Conservation (phyloP, 2,113 vertebrate species). For the Calcarius ornatus region DNA sequence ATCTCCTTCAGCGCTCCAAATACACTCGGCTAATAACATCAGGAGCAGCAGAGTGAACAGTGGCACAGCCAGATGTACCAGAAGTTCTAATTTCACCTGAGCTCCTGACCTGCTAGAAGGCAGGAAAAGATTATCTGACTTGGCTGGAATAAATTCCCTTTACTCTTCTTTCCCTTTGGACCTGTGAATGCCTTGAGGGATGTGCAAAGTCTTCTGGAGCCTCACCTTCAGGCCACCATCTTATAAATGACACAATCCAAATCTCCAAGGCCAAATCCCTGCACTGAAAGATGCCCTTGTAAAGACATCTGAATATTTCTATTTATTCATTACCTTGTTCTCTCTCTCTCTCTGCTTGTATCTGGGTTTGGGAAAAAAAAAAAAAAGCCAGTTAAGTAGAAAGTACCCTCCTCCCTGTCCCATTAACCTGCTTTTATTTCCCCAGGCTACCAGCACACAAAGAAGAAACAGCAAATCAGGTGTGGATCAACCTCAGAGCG, state of each 20-base stretch:
- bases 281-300: neutral
- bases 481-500: accelerated
- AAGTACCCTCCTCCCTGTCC: neutral
- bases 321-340: neutral
- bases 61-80: neutral
- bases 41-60: neutral
- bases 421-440: constrained; percentile 47
- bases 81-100: neutral
- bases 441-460: neutral
- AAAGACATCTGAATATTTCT: neutral
- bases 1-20: neutral
- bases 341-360: neutral
- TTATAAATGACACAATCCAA: neutral
- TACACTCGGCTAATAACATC: neutral
- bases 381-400: neutral
- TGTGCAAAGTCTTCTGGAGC: neutral
- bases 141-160: neutral
- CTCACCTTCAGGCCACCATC: neutral
- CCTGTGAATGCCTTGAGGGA: neutral
- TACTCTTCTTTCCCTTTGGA: neutral
- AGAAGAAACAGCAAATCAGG: neutral
- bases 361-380: neutral
- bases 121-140: neutral
- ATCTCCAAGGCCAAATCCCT: neutral
- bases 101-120: neutral